phyloP scores from a whole-genome alignment of 53 echinoderm and acorn worm genomes.

The Henricia sp. region DNA sequence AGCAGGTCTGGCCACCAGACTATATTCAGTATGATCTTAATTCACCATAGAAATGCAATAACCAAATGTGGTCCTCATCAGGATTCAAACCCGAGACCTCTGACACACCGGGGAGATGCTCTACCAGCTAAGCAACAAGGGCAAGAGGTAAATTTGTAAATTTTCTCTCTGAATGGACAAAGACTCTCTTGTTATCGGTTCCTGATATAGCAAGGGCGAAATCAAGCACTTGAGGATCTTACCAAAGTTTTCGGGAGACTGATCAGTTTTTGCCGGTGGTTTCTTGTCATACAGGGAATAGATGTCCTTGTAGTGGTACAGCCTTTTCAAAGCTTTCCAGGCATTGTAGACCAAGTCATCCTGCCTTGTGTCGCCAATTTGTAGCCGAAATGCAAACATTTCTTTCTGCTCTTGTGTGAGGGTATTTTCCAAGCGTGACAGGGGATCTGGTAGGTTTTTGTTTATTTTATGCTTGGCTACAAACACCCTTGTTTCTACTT shows the following conservation, averaged over 20 bases:
- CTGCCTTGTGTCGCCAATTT: slow-evolving; percentile 30
- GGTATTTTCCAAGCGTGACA: slow-evolving; percentile 31
- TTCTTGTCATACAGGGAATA: slow-evolving; percentile 30
- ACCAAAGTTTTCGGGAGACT: slow-evolving; percentile 16
- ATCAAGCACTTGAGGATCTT: neutral
- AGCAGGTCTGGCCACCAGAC: too few relatives aligned
- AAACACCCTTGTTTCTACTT: neutral
- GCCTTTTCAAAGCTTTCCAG: slow-evolving; percentile 38
- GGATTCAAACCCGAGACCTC: too few relatives aligned
- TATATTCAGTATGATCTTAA: too few relatives aligned
- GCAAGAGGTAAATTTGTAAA: too few relatives aligned
- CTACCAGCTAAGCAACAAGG: too few relatives aligned
- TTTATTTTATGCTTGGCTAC: slow-evolving; percentile 30
- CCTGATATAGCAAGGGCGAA: too few relatives aligned
- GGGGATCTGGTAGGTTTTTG: slow-evolving; percentile 29
- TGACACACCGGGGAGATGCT: too few relatives aligned
- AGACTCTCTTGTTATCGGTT: too few relatives aligned
- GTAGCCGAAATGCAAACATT: slow-evolving; percentile 27
- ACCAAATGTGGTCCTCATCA: too few relatives aligned
- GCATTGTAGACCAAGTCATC: slow-evolving; percentile 37
- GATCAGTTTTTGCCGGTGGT: neutral
- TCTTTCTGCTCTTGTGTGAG: slow-evolving; percentile 36
- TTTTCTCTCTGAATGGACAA: too few relatives aligned
- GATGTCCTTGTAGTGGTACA: slow-evolving; percentile 34
- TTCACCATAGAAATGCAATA: too few relatives aligned